Evolutionary conservation across 2,797 vertebrate genomes (phyloP), one percentile per base, ranked within the genome.

Genomic region (Melanitta fusca): DNA sequence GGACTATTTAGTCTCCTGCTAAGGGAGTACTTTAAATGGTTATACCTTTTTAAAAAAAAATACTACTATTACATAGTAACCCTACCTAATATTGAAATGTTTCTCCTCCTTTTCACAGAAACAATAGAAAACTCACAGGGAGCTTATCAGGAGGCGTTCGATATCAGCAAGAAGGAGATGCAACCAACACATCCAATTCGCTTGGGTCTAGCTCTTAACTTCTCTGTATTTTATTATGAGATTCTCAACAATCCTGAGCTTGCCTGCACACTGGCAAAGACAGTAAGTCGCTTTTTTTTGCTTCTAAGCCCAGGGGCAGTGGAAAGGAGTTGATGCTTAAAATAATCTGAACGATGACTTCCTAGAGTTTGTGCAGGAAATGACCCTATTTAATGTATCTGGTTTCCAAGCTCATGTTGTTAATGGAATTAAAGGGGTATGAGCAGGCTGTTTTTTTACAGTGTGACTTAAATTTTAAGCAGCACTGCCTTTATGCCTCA

Each of bases 161-260:
- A 99, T 51, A 98, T 99, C 98, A 99, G 99, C 98, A 98, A 98
- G 98, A 97, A 97, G 69, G 97, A 99, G 86, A 99, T 99, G 99
- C 98, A 98, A 41, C 97, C 99, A 87, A 99, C 99, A 93, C 99
- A 99, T 97, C 99, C 99, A 49, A 99, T 99, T 93, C 99, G 99
- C 95, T 95, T 99, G 98, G 99, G 99, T 71, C 97, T 99, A 98
- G 99, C 99, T 80, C 99, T 99, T 87, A 99, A 99, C 98, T 99
- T 99, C 98, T 99, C 99, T 4, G 99, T 99, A 97, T 99, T 99
- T 98, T 99, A 98, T 98, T 99, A 99, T 34, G 99, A 99, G 98
- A 99, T 99, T 96, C 99, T 99, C 92, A 99, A 99, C 98, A 98
- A 98, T 65, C 99, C 99, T 79, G 98, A 99, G 74, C 97, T 99